Evolutionary conservation across 2,888 invertebrate species (phyloP).

Genomic region (Harmothoe impar): DNA sequence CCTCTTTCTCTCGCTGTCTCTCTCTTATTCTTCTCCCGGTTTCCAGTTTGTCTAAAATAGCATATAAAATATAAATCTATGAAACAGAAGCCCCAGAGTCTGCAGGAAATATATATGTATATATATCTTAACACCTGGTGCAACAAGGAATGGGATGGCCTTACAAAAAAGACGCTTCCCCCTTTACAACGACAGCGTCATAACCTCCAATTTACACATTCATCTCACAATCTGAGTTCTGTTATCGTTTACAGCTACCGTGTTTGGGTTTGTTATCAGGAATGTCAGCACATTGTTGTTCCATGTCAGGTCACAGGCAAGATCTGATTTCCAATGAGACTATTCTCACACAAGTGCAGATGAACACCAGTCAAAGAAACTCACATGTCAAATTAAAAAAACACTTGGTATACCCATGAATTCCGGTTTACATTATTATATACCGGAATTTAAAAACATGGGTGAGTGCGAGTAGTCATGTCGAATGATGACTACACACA

Average conservation of each 20-base stretch:
- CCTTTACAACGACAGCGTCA: constrained; percentile 3
- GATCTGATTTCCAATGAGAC: constrained; percentile 62
- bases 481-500: not conserved
- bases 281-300: constrained; percentile 53
- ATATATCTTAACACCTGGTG: constrained; percentile 41
- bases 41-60: constrained; percentile 55
- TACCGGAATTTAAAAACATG: not conserved
- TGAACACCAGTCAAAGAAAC: constrained; percentile 48
- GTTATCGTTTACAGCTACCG: not conserved
- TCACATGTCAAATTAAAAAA: constrained; percentile 21
- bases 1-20: constrained; percentile 49
- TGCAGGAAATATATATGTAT: constrained; percentile 62
- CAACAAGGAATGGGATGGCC: not conserved
- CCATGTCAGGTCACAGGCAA: constrained; percentile 50
- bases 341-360: constrained; percentile 53
- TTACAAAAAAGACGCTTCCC: constrained; percentile 44
- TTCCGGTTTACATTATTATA: not conserved
- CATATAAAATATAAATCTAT: constrained; percentile 62
- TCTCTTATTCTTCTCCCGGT: constrained; percentile 28
- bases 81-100: constrained; percentile 61
- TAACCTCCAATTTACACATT: not conserved
- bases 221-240: constrained; percentile 15
- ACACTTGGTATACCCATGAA: not conserved
- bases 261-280: constrained; percentile 36
- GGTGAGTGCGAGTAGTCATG: constrained; percentile 18